phyloP scores from a whole-genome alignment of 2,113 vertebrate genomes.

The Albula goreensis region DNA sequence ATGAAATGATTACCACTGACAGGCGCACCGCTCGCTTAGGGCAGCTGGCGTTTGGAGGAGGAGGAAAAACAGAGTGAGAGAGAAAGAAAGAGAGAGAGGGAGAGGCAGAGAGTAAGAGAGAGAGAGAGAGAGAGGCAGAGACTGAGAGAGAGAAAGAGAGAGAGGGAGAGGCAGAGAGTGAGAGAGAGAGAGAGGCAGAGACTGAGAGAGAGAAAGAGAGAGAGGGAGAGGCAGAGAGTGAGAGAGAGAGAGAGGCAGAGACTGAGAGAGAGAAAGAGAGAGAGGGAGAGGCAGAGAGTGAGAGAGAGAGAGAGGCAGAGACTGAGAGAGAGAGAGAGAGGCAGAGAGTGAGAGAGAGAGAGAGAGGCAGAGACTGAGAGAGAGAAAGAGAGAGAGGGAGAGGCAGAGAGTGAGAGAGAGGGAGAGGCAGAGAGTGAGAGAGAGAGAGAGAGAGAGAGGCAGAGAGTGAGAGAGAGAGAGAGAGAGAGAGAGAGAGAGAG shows the following conservation, averaged over 20 bases:
- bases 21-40: neutral
- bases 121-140: neutral
- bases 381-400: neutral
- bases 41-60: neutral
- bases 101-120: too few relatives aligned
- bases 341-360: too few relatives aligned
- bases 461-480: neutral
- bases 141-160: neutral
- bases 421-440: too few relatives aligned
- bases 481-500: neutral
- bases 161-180: neutral
- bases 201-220: neutral
- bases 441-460: too few relatives aligned
- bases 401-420: constrained; percentile 11
- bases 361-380: too few relatives aligned
- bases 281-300: too few relatives aligned
- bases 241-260: neutral
- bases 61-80: constrained; percentile 8
- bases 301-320: neutral
- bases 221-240: too few relatives aligned
- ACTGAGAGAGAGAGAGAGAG: neutral
- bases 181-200: too few relatives aligned
- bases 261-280: too few relatives aligned
- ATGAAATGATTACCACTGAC: constrained; percentile 9
- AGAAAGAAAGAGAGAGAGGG: neutral